Evolutionary conservation across 2,888 invertebrate genomes (phyloP).

Genomic region (Philonicus albiceps): DNA sequence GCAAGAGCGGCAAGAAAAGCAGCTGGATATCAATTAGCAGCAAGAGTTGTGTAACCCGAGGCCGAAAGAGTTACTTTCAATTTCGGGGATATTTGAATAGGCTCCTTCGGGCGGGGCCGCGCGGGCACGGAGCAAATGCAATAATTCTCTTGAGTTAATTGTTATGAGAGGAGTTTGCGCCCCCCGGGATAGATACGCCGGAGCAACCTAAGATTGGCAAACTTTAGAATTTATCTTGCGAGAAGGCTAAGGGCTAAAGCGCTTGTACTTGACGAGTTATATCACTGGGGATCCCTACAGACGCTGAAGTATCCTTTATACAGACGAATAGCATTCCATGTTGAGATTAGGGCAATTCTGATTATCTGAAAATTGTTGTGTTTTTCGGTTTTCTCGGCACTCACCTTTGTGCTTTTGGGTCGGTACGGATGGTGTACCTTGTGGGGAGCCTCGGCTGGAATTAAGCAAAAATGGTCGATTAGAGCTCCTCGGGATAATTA

Average conservation of each 20-base stretch:
- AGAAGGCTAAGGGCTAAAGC: slow-evolving; percentile 25
- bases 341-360: slow-evolving; percentile 22
- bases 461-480: neutral
- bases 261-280: slow-evolving; percentile 24
- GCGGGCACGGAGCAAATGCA: neutral
- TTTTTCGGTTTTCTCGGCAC: neutral
- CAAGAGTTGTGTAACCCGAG: slow-evolving; percentile 21
- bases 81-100: slow-evolving; percentile 37
- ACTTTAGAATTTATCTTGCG: slow-evolving; percentile 37
- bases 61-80: slow-evolving; percentile 33
- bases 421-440: neutral
- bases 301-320: neutral
- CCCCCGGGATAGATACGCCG: neutral
- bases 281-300: neutral
- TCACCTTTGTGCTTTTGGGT: neutral
- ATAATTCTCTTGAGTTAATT: slow-evolving; percentile 38
- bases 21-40: slow-evolving; percentile 38
- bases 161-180: slow-evolving; percentile 38
- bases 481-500: neutral
- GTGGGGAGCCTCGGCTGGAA: neutral
- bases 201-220: slow-evolving; percentile 24
- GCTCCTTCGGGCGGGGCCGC: slow-evolving; percentile 15
- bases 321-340: neutral
- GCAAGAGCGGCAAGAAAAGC: slow-evolving; percentile 28
- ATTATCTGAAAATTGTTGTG: neutral